Percentiles rank a stretch among this genome's conserved stretches.
Evolutionary conservation across 1,140 invertebrate genomes (phyloP).

Genomic region (Drosophila insularis): DNA sequence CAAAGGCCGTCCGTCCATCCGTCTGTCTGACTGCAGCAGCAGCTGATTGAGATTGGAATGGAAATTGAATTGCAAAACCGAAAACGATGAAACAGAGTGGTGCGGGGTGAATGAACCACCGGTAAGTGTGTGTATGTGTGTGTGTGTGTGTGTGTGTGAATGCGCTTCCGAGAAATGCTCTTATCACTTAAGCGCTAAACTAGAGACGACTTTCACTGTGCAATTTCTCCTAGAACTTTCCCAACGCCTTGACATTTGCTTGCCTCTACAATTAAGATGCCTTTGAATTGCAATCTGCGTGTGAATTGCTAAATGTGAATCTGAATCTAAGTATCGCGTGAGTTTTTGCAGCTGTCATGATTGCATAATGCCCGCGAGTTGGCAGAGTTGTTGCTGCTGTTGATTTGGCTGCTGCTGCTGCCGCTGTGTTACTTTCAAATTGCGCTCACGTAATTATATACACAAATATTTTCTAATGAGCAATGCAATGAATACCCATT

Average conservation of each 20-base stretch:
- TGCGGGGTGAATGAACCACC: slow-evolving; percentile 47
- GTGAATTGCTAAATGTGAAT: slow-evolving; percentile 10
- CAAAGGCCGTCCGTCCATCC: slow-evolving; percentile 29
- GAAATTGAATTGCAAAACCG: slow-evolving; percentile 14
- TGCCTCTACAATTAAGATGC: slow-evolving; percentile 66
- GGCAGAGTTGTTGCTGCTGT: slow-evolving; percentile 13
- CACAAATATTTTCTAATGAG: slow-evolving; percentile 78
- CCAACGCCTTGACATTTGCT: slow-evolving; percentile 56
- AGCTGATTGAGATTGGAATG: slow-evolving; percentile 1
- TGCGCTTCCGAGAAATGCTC: background rate
- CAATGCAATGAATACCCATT: slow-evolving; percentile 68
- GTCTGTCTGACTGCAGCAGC: slow-evolving; percentile 4
- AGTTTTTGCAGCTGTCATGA: slow-evolving; percentile 31
- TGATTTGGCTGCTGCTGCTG: background rate
- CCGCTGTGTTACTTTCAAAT: slow-evolving; percentile 22
- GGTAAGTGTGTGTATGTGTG: slow-evolving; percentile 15
- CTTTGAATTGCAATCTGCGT: slow-evolving; percentile 63
- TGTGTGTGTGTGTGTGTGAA: background rate
- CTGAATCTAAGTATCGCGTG: slow-evolving; percentile 41
- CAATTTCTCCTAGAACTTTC: slow-evolving; percentile 50
- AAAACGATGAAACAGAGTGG: background rate
- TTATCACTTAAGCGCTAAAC: background rate
- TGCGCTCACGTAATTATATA: slow-evolving; percentile 65
- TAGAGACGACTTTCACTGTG: slow-evolving; percentile 40
- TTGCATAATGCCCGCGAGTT: slow-evolving; percentile 40